Evolutionary conservation across 2,888 invertebrate genomes (phyloP), one percentile per base, ranked within the genome.

Genomic region (Blastobasis adustella): DNA sequence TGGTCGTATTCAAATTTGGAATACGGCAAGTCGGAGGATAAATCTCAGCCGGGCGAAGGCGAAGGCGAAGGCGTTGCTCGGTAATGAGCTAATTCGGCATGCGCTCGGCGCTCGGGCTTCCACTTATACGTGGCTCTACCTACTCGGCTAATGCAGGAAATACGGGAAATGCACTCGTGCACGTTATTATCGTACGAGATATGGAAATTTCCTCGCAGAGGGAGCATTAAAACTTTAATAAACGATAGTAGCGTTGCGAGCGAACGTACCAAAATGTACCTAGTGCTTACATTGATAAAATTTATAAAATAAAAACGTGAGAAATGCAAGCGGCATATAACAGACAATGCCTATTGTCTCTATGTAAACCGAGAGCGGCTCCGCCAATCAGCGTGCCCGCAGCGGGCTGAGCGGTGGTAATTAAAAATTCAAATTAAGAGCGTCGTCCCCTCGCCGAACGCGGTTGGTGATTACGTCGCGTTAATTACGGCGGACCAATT

Each of bases 401-500:
- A 63, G 62, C 65, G 59, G 60, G 62, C 60, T 60, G 56, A 66
- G 65, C 58, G 53, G 49, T 45, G 55, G 66, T 86, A 87, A 87
- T 87, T 88, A 87, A 88, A 88, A 87, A 84, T 87, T 85, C 75
- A 87, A 88, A 87, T 87, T 82, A 84, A 76, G 65, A 73, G 58
- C 71, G 65, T 69, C 78, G 76, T 75, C 87, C 84, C 83, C 78
- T 78, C 73, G 73, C 10, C 65, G 65, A 67, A 67, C 73, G 72
- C 76, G 71, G 82, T 83, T 79, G 83, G 84, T 79, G 82, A 85
- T 83, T 82, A 83, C 80, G 49, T 59, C 65, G 82, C 80, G 82
- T 81, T 88, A 88, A 88, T 88, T 88, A 85, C 80, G 62, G 58
- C 66, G 77, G 79, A 79, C 87, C 87, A 87, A 88, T 87, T 88